Evolutionary conservation across 2,888 invertebrate genomes (phyloP).

Genomic region (Arge pagana): DNA sequence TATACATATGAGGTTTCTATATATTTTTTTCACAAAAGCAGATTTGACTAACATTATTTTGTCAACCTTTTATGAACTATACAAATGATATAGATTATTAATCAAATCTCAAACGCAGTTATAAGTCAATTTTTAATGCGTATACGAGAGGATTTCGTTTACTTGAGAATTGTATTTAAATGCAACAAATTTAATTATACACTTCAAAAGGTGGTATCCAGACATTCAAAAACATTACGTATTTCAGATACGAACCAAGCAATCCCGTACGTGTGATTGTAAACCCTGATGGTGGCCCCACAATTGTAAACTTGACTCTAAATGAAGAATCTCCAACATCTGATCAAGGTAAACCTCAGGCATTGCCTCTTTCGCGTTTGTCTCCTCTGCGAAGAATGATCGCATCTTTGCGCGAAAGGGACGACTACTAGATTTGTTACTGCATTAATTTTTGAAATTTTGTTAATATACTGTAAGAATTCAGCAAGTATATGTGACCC

Average conservation of each 20-base stretch:
- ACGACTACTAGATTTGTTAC: slow-evolving; percentile 25
- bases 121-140: too few relatives aligned
- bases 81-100: too few relatives aligned
- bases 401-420: slow-evolving; percentile 36
- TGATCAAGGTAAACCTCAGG: slow-evolving; percentile 52
- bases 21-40: too few relatives aligned
- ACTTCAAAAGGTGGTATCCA: neutral
- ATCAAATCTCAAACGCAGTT: too few relatives aligned
- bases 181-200: slow-evolving; percentile 19
- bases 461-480: slow-evolving; percentile 8
- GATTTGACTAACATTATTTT: too few relatives aligned
- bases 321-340: slow-evolving; percentile 35
- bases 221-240: slow-evolving; percentile 22
- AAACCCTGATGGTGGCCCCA: slow-evolving; percentile 48
- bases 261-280: slow-evolving; percentile 54
- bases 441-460: neutral
- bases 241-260: slow-evolving; percentile 63
- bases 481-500: slow-evolving; percentile 1
- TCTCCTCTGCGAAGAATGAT: slow-evolving; percentile 43
- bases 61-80: too few relatives aligned
- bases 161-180: too few relatives aligned
- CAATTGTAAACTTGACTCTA: slow-evolving; percentile 59
- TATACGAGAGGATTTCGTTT: too few relatives aligned
- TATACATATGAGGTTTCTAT: too few relatives aligned
- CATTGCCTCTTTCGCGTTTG: slow-evolving; percentile 43